A percentile compares a stretch with the other conserved stretches of the same genome.
These are phyloP conservation scores for Myotis brandtii DNA, from an alignment of 2,113 vertebrate genomes.

Conservation along the genomic window DNA sequence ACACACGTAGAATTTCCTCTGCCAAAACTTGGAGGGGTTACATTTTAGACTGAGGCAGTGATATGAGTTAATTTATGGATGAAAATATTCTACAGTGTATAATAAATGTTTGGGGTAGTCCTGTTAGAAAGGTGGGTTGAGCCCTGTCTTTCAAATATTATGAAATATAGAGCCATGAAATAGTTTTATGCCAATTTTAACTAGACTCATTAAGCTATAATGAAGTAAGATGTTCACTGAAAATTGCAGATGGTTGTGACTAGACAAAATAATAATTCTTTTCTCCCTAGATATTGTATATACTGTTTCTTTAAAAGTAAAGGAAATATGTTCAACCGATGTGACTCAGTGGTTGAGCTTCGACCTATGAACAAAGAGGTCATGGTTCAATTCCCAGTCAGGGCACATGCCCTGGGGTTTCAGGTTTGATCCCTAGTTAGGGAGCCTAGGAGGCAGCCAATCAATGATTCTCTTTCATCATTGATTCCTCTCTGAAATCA, in stretches of 20 bases:
- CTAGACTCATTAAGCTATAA: background rate
- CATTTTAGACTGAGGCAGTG: background rate
- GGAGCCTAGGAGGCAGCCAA: too few relatives aligned
- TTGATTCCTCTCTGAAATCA: too few relatives aligned
- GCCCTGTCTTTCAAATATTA: background rate
- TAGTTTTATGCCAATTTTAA: background rate
- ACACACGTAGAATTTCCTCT: background rate
- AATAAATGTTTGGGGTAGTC: background rate
- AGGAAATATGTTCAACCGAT: background rate
- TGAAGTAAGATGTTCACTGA: background rate
- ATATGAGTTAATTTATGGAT: background rate
- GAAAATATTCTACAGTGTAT: background rate
- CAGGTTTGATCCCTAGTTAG: too few relatives aligned
- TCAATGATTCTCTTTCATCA: too few relatives aligned
- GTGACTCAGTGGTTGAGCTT: too few relatives aligned
- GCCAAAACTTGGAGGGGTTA: background rate
- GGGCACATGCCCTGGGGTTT: too few relatives aligned
- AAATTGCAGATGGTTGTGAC: background rate
- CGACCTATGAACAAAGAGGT: too few relatives aligned
- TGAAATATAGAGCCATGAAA: background rate
- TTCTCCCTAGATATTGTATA: background rate
- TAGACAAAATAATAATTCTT: background rate
- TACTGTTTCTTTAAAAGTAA: background rate
- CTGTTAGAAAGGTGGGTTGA: background rate
- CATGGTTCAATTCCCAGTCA: too few relatives aligned